Base-by-base conservation (phyloP, 2,797 vertebrate species). In the Carapus acus region DNA sequence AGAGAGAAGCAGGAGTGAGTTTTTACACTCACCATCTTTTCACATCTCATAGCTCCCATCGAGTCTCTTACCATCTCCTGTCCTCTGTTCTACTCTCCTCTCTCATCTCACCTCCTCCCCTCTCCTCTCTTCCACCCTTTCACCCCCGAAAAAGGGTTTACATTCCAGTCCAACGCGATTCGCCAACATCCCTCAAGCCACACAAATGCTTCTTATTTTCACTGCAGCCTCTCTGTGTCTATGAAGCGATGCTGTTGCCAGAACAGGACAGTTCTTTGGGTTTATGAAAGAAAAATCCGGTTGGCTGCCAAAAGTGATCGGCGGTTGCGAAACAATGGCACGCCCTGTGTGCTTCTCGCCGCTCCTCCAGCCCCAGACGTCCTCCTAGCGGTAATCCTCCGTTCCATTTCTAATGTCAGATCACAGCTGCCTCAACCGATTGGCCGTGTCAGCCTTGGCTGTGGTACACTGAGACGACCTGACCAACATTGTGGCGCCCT, bases 321-420 rank as follows among this genome's bases (percentile, higher is more conserved):
- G 76, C 70, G 78, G 76, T 86, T 79, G 54, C 71, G 81, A 82
- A 87, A 89, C 87, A 88, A 88, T 88, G 84, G 85, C 82, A 85
- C 76, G 68, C 76, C 85, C 85, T 83, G 77, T 83, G 79, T 49
- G 80, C 85, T 83, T 86, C 81, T 76, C 61, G 55, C 72, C 74
- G 71, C 77, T 79, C 52, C 51, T 66, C 69, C 53, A 86, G 83
- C 73, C 78, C 73, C 65, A 83, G 77, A 86, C 67, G 27, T 82
- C 76, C 81, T 79, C 64, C 63, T 67, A 13, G 63, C 76, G 77
- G 65, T 81, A 82, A 86, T 84, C 77, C 77, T 63, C 72, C 43
- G 62, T 74, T 83, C 76, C 75, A 82, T 86, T 82, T 83, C 84
- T 86, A n/a, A 87, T 76, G 69, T 84, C 66, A 79, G 74, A 88